Evolutionary conservation across 2,888 invertebrate genomes (phyloP).

Genomic region (Zele albiditarsus): DNA sequence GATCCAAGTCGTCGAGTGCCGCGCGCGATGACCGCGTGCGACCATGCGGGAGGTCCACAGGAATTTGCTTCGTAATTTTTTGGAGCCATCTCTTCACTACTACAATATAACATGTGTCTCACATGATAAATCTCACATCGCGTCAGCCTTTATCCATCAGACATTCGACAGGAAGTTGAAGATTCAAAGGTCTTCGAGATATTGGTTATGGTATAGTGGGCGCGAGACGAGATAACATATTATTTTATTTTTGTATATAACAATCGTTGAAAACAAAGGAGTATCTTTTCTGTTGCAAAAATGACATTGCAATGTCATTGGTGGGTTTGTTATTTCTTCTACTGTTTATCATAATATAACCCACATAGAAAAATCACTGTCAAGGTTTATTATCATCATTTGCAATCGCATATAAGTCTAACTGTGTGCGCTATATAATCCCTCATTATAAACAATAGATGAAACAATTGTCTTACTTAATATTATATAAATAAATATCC

Average conservation of each 20-base stretch:
- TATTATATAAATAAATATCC: background rate
- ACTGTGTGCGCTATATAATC: background rate
- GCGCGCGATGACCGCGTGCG: background rate
- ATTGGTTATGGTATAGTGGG: background rate
- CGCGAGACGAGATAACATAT: no score
- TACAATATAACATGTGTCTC: background rate
- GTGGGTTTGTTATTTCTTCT: no score
- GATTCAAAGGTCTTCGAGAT: constrained; percentile 5
- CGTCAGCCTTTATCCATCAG: background rate
- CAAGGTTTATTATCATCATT: background rate
- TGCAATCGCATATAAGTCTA: constrained; percentile 3
- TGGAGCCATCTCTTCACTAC: constrained; percentile 23
- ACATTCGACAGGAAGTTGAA: constrained; percentile 17
- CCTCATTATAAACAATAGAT: background rate
- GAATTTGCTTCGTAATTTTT: constrained; percentile 70
- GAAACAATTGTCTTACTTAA: constrained; percentile 21
- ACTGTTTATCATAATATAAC: no score
- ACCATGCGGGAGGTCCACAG: constrained; percentile 67
- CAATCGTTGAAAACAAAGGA: no score
- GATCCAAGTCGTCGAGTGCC: constrained; percentile 25
- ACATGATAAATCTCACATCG: background rate
- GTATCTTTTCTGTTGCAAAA: no score
- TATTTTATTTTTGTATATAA: background rate
- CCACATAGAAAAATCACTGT: background rate
- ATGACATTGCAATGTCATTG: no score